phyloP scores from a whole-genome alignment of 2,888 invertebrate genomes.

The Caenorhabditis drosophilae region DNA sequence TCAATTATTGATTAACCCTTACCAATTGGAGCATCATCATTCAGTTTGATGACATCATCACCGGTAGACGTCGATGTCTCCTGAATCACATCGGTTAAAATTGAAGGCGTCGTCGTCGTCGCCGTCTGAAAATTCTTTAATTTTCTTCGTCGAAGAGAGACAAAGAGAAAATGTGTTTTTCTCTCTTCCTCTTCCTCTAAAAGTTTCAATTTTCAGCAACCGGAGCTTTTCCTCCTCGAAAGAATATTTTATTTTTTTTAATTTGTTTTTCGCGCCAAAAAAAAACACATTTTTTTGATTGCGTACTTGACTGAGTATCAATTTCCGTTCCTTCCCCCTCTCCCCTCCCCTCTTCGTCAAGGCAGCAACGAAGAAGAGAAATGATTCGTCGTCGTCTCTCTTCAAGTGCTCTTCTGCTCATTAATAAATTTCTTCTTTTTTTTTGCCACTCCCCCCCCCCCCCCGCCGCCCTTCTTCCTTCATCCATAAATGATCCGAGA shows the following conservation, averaged over 20 bases:
- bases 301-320: background rate
- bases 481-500: too few species aligned
- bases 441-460: too few species aligned
- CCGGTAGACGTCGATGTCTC: too few species aligned
- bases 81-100: too few species aligned
- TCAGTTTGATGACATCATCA: too few species aligned
- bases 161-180: too few species aligned
- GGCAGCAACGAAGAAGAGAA: background rate
- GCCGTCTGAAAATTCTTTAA: background rate
- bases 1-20: too few species aligned
- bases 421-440: background rate
- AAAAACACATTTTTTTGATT: too few species aligned
- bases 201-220: background rate
- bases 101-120: background rate
- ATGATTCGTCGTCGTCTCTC: background rate
- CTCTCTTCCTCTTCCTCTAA: too few species aligned
- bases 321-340: background rate
- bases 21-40: too few species aligned
- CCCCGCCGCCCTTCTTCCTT: too few species aligned
- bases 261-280: background rate
- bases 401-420: background rate
- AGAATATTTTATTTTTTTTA: background rate
- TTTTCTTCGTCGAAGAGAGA: too few species aligned
- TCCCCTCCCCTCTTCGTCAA: background rate
- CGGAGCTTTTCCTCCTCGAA: background rate